Percentiles rank a stretch among this genome's conserved stretches.
Conservation (phyloP, 1,140 invertebrate species). For the Idris sp. region DNA sequence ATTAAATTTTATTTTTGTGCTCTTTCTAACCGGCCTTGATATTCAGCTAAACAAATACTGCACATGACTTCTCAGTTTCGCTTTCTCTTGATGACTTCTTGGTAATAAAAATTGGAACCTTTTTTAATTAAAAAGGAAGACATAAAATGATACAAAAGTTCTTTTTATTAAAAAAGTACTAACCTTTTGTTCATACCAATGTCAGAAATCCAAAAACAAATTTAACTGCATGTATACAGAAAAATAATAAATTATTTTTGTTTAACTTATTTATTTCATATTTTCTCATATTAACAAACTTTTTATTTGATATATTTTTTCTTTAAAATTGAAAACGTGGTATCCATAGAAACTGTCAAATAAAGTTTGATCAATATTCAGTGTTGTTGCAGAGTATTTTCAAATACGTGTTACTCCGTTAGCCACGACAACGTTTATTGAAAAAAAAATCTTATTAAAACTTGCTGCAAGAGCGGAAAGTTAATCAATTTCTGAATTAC, state of each 20-base stretch:
- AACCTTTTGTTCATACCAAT: no score
- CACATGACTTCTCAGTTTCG: constrained; percentile 1
- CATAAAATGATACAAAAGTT: neutral
- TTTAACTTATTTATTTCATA: no score
- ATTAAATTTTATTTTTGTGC: constrained; percentile 20
- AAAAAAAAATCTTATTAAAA: constrained; percentile 28
- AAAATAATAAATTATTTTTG: no score
- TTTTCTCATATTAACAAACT: no score
- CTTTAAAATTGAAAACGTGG: no score
- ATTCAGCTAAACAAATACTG: constrained; percentile 11
- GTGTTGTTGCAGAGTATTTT: constrained; percentile 53
- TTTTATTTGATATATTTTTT: no score
- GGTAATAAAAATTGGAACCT: constrained; percentile 18
- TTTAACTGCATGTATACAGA: no score
- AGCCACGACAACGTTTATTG: constrained; percentile 18
- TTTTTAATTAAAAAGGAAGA: constrained; percentile 9
- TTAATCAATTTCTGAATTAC: no score
- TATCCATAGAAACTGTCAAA: no score
- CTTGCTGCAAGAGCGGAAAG: no score
- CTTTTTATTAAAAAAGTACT: no score
- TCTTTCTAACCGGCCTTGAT: constrained; percentile 21
- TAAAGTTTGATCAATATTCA: constrained; percentile 64
- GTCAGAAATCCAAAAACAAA: no score
- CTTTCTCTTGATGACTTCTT: constrained; percentile 29
- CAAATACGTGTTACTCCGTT: constrained; percentile 38